These are phyloP conservation scores for Brachionus calyciflorus DNA, from an alignment of 1,140 invertebrate species.

Conservation along the genomic window DNA sequence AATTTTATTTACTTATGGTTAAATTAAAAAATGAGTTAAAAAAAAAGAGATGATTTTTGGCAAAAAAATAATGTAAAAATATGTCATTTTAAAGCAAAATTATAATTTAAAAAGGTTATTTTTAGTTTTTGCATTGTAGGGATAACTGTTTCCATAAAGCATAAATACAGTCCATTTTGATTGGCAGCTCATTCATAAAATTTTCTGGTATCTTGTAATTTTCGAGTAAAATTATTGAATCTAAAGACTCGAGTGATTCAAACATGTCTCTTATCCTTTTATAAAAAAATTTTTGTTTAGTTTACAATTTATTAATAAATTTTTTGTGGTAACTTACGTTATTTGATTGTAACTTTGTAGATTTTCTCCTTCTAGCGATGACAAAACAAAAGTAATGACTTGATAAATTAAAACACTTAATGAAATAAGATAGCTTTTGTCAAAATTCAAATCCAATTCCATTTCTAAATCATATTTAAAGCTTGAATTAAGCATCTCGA, in stretches of 20 bases:
- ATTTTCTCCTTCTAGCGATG: not conserved
- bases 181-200: not conserved
- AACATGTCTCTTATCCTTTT: constrained; percentile 3
- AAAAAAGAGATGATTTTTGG: too few species aligned
- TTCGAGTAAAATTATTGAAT: not conserved
- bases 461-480: not conserved
- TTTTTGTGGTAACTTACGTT: not conserved
- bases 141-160: not conserved
- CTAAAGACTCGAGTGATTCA: not conserved
- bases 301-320: not conserved
- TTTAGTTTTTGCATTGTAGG: too few species aligned
- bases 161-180: constrained; percentile 16
- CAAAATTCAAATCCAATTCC: constrained; percentile 1
- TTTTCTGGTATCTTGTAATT: not conserved
- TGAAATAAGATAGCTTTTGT: not conserved
- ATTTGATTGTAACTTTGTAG: not conserved
- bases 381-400: not conserved
- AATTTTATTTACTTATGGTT: too few species aligned
- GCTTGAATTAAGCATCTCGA: not conserved
- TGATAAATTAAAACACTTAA: not conserved
- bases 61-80: too few species aligned
- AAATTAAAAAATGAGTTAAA: too few species aligned
- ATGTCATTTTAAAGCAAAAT: too few species aligned
- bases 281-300: not conserved
- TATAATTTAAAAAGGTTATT: constrained; percentile 1